phyloP scores from a whole-genome alignment of 2,797 vertebrate species.

The Netta rufina region DNA sequence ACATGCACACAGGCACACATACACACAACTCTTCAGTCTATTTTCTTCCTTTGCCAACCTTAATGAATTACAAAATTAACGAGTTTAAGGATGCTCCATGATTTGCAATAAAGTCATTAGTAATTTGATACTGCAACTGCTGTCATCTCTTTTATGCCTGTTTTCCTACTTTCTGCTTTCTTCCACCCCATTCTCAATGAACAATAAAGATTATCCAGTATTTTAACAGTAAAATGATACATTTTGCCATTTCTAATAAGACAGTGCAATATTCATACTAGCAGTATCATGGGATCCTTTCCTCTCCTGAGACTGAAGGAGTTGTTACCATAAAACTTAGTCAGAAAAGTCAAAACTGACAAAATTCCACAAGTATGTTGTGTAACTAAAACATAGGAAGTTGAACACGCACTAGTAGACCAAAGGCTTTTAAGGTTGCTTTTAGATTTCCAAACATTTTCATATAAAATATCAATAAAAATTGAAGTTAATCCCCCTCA shows the following conservation, averaged over 20 bases:
- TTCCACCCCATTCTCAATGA: conserved; percentile 34
- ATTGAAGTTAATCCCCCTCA: conserved; percentile 70
- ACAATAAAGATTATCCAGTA: conserved; percentile 51
- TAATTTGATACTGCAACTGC: conserved; percentile 30
- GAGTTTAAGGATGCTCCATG: conserved; percentile 33
- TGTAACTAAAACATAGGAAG: conserved; percentile 60
- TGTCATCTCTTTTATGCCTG: conserved; percentile 33
- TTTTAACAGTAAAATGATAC: conserved; percentile 34
- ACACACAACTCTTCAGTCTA: conserved; percentile 12
- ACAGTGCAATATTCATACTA: conserved; percentile 44
- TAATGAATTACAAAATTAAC: conserved; percentile 34
- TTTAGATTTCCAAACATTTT: conserved; percentile 74
- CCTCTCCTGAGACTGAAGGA: conserved; percentile 49
- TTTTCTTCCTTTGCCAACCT: conserved; percentile 36
- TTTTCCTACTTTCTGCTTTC: not conserved
- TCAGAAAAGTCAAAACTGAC: conserved; percentile 74
- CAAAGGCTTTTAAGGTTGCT: conserved; percentile 62
- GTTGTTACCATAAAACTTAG: conserved; percentile 67
- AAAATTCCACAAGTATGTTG: conserved; percentile 51
- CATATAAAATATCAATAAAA: conserved; percentile 74
- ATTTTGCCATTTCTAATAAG: conserved; percentile 54
- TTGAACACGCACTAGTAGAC: conserved; percentile 67
- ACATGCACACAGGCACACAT: not conserved
- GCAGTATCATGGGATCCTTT: conserved; percentile 6
- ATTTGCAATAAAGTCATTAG: conserved; percentile 49